phyloP scores from a whole-genome alignment of 2,888 invertebrate genomes.

The Drosophila pseudotalamancana region DNA sequence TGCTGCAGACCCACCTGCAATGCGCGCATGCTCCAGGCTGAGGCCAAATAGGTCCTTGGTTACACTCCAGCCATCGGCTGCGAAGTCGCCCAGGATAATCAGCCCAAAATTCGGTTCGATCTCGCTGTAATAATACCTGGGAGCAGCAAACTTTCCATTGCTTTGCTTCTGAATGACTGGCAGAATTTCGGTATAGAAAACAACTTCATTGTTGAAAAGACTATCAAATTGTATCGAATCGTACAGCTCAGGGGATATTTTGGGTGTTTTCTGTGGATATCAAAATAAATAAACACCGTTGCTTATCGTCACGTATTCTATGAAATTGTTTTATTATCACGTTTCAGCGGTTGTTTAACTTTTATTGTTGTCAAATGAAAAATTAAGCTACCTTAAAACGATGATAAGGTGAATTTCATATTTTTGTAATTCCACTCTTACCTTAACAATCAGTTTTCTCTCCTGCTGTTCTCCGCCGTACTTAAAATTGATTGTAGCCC shows the following conservation, averaged over 20 bases:
- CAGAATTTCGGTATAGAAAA: conserved; percentile 75
- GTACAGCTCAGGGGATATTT: conserved; percentile 64
- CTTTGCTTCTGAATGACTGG: conserved; percentile 67
- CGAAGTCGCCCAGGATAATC: conserved; percentile 80
- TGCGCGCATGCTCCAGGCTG: conserved; percentile 79
- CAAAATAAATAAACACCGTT: background rate
- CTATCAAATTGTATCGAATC: conserved; percentile 68
- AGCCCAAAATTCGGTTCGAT: conserved; percentile 62
- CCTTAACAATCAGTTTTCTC: conserved; percentile 77
- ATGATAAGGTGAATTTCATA: background rate
- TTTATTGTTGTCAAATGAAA: background rate
- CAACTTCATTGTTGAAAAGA: conserved; percentile 81
- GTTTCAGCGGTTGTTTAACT: background rate
- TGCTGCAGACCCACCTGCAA: conserved; percentile 64
- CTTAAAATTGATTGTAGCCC: conserved; percentile 61
- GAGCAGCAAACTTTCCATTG: conserved; percentile 55
- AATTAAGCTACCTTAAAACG: background rate
- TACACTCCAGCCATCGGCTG: conserved; percentile 72
- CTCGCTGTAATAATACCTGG: conserved; percentile 79
- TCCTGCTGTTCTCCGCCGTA: conserved; percentile 42
- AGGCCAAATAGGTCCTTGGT: conserved; percentile 71
- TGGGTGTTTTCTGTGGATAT: conserved; percentile 79
- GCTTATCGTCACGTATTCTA: background rate
- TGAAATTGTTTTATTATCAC: background rate
- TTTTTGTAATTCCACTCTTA: conserved; percentile 39